Base-by-base conservation (phyloP, 2,888 invertebrate species). In the Aphrophora alni region DNA sequence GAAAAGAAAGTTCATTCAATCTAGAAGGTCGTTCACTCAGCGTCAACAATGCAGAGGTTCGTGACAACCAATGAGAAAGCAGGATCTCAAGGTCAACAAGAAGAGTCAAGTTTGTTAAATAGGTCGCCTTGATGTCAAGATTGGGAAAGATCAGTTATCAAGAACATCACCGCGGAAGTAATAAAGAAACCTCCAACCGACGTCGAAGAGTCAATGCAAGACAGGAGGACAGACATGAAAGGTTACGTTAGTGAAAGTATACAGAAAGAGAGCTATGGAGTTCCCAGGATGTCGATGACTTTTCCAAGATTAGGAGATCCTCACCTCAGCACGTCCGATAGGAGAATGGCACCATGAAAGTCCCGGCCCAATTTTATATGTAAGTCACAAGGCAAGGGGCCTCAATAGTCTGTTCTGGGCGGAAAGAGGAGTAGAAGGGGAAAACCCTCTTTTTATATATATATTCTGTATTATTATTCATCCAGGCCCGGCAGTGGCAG, bases 301-400 rank as follows among this genome's bases (percentile, higher is more conserved):
- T n/a, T n/a, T n/a, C n/a, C n/a, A n/a, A n/a, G n/a, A n/a, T n/a
- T 25, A 71, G 38, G 25, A 82, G 77, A 77, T 77, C 78, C 83
- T 77, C 77, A 71, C 78, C 69, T 71, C 80, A 71, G 69, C 78
- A 77, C 83, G 84, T 79, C 84, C 85, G 83, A 83, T 83, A 85
- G 85, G 85, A 85, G 86, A 86, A 86, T 86, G 86, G 86, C 84
- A 85, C 85, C 85, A 84, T 82, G 81, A 83, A 82, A 82, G 83
- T 84, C 84, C 83, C 83, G 83, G 85, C 86, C 86, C 86, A 86
- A 86, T 86, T 86, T 86, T 86, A 86, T 86, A 86, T 86, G 86
- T 86, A 86, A 86, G 86, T 86, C 86, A 86, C 85, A 85, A 85
- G 85, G 84, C 82, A 82, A 82, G 83, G 80, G 82, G 85, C 81